Evolutionary conservation across 2,888 invertebrate genomes (phyloP), one percentile per base, ranked within the genome.

Genomic region (Byasa hedistus): DNA sequence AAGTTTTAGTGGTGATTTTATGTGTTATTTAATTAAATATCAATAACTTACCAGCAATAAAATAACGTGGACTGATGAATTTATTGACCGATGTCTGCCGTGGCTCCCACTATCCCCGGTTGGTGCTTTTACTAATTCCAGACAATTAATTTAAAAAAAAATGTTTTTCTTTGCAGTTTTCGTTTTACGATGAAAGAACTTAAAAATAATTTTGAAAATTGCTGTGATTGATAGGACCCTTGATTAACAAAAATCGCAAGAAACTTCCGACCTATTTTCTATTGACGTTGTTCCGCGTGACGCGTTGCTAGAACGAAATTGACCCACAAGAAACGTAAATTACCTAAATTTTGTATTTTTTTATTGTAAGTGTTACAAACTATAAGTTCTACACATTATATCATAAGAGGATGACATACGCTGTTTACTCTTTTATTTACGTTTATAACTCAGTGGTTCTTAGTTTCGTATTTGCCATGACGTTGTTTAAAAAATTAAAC

Each of bases 61-160:
- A 78, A 79, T 77, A 87, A 81, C 79, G 87, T 84, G 84, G 79
- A 88, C 91, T 89, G 79, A 91, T 91, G 91, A 89, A 85, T 89
- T 89, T 90, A 83, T 82, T 89, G 89, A 90, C 91, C 83, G 89
- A 91, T 91, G 91, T 91, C 91, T 91, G 87, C 91, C 89, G 86
- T 91, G 88, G 91, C 91, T 85, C 89, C 91, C 83, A 91, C 84
- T 89, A 89, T 91, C 86, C 89, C 91, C 90, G 91, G 91, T 91
- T 84, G 71, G 90, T 89, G 75, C 70, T 72, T 74, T 73, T 74
- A 74, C 72, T 74, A 72, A 73, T 72, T 76, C 69, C 71, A 71
- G 70, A 68, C 10, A 68, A 66, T 70, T 64, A 68, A 68, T 64
- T 36, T 10, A 32, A 32, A 32, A 32, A 67, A 63, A 59, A 60